A percentile compares a stretch with the other conserved stretches of the same genome.
phyloP scores from a whole-genome alignment of 1,140 invertebrate genomes.

The Musca domestica region DNA sequence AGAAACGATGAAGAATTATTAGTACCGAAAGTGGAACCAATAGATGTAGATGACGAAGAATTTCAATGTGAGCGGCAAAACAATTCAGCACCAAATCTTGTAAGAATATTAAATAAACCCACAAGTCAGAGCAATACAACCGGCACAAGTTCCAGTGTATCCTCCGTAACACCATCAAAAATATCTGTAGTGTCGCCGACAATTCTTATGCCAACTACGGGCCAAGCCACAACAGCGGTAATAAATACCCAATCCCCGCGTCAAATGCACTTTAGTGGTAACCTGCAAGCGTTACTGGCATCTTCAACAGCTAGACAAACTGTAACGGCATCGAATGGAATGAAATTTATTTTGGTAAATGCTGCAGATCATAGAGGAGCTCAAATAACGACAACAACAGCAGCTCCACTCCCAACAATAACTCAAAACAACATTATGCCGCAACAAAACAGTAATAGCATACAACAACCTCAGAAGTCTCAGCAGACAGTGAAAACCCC shows the following conservation, averaged over 20 bases:
- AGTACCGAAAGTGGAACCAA: constrained; percentile 47
- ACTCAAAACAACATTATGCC: neutral
- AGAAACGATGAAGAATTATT: constrained; percentile 29
- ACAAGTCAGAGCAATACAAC: neutral
- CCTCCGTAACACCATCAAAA: neutral
- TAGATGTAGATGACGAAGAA: constrained; percentile 47
- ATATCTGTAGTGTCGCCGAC: constrained; percentile 5
- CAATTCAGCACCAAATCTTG: neutral
- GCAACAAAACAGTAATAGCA: neutral
- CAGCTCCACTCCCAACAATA: neutral
- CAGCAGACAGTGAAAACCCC: neutral
- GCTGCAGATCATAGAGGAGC: neutral
- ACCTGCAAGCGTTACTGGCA: constrained; percentile 3
- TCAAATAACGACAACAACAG: neutral
- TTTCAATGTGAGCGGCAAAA: neutral
- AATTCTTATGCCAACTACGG: neutral
- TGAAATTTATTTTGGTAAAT: constrained; percentile 4
- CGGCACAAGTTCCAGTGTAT: neutral
- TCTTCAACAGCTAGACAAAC: neutral
- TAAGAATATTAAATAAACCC: too few species aligned
- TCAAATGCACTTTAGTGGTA: neutral
- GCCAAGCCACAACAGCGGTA: neutral
- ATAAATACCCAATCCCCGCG: neutral
- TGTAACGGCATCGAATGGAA: neutral
- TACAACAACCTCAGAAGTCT: constrained; percentile 25